Evolutionary conservation across 2,888 invertebrate species (phyloP).

Genomic region (Meloe dianella): DNA sequence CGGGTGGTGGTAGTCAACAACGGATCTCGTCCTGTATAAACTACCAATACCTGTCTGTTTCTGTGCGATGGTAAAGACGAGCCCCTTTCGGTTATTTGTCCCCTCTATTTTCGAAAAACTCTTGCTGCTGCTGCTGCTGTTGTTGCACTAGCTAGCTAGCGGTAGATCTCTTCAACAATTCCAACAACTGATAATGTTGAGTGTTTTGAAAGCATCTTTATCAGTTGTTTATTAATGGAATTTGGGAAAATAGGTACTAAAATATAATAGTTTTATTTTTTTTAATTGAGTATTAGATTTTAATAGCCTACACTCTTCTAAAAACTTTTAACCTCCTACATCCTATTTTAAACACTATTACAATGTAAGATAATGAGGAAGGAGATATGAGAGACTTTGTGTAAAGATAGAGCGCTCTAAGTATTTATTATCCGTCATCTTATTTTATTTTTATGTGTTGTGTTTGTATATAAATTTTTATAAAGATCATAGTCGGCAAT

Average conservation of each 20-base stretch:
- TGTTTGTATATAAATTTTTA: too few species aligned
- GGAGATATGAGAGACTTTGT: neutral
- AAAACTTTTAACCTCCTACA: constrained; percentile 24
- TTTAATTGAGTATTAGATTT: neutral
- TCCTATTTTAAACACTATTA: constrained; percentile 33
- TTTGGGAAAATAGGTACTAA: neutral
- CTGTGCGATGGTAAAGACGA: neutral
- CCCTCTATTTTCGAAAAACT: neutral
- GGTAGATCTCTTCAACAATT: constrained; percentile 12
- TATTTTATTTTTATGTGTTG: too few species aligned
- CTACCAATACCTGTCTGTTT: neutral
- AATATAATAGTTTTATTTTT: neutral
- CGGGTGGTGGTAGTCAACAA: constrained; percentile 50
- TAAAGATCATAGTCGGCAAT: constrained; percentile 21
- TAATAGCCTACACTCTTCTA: constrained; percentile 17
- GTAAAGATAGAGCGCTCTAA: neutral
- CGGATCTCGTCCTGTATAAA: constrained; percentile 42
- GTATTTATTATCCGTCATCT: neutral
- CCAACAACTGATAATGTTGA: constrained; percentile 22
- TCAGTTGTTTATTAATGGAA: neutral
- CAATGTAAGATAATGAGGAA: constrained; percentile 37
- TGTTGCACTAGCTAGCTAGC: neutral
- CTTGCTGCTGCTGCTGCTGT: neutral
- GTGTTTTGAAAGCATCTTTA: constrained; percentile 15
- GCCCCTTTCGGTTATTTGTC: neutral